Evolutionary conservation across 2,113 vertebrate genomes (phyloP).

Genomic region (Scomber colias): DNA sequence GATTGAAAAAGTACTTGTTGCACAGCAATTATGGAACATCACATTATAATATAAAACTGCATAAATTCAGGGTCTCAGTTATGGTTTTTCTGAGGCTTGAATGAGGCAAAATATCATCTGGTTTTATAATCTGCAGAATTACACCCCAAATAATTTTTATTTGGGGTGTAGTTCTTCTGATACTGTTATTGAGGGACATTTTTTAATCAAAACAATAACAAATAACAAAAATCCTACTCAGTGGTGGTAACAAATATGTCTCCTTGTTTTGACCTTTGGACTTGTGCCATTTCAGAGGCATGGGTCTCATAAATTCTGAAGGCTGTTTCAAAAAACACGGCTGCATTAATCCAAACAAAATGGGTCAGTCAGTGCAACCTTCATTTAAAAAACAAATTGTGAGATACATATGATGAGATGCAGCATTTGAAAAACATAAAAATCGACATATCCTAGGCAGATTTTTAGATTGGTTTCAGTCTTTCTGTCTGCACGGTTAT

Average conservation of each 20-base stretch:
- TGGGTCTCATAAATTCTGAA: not conserved
- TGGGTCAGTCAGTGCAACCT: not conserved
- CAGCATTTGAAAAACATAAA: not conserved
- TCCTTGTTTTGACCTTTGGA: not conserved
- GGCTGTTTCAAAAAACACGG: no score
- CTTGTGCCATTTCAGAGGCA: not conserved
- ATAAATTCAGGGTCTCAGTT: not conserved
- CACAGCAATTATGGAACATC: not conserved
- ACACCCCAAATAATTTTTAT: no score
- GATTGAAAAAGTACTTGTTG: not conserved
- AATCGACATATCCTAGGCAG: not conserved
- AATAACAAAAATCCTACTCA: not conserved
- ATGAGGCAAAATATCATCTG: not conserved
- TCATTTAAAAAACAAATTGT: not conserved
- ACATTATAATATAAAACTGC: not conserved
- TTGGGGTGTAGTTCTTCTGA: no score
- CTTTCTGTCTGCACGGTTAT: not conserved
- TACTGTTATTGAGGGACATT: not conserved
- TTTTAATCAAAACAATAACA: no score
- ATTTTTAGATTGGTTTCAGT: not conserved
- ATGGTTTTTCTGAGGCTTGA: not conserved
- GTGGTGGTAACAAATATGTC: not conserved
- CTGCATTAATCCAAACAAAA: no score
- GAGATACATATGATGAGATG: not conserved
- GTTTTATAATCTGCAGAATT: not conserved